Base-by-base conservation (phyloP, 2,797 vertebrate genomes). In the Mus caroli region DNA sequence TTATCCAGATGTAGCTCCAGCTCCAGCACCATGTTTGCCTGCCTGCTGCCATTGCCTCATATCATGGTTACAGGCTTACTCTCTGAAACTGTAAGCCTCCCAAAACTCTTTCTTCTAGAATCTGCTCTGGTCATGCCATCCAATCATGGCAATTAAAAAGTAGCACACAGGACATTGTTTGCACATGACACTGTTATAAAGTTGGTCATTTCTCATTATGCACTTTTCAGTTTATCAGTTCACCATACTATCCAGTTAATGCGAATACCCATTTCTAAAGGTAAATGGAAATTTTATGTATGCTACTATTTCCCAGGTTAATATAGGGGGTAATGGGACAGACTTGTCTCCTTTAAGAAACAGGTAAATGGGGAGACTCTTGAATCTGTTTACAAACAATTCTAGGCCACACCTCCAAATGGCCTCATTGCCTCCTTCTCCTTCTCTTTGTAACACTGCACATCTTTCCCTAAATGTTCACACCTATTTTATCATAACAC, bases 241-340 rank as follows among this genome's bases (percentile, higher is more conserved):
- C 84, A 69, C 52, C 7, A 92, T 91, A 90, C 50, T 64, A 91
- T 58, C 69, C 12, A 28, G 46, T 86, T 78, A 83, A 78, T 77
- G 67, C 91, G 31, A 93, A 37, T 56, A 2, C 20, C 26, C 8
- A 31, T 37, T 94, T n/a, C 10, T 92, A 90, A 11, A 11, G 43
- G 37, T 67, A 84, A 86, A 40, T 73, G 56, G 50, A 37, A 83
- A 83, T 71, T 89, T 50, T 75, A 89, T 6, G 13, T 31, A 94
- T 73, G 52, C 79, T 92, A 58, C 11, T 62, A 73, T 94, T 93
- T 73, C 67, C 24, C 46, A 94, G 73, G 58, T 73, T 71, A 95
- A 37, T 52, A 37, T 1, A 43, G n/a, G 46, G 10, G 88, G 76
- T 6, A 89, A 31, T 40, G 52, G 85, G 20, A 86, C 1, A 46